Conservation (phyloP, 2,797 vertebrate species). For the Eupleurogrammus muticus region DNA sequence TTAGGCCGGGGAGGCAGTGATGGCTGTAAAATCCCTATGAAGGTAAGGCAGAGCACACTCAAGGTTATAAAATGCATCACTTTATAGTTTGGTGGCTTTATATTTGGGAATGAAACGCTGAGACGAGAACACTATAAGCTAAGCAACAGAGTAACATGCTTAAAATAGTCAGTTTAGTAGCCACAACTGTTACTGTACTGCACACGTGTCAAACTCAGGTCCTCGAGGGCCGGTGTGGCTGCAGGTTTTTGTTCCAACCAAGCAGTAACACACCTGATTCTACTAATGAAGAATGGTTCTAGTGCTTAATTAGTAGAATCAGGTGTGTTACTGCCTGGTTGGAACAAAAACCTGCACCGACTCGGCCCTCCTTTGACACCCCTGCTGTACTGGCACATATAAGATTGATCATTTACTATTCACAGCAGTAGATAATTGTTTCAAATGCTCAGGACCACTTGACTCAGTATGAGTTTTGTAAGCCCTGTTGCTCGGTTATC, state of each 20-base stretch:
- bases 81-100: conserved; percentile 7
- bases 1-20: conserved; percentile 97
- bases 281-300: too few species aligned
- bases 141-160: neutral
- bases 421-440: neutral
- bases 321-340: too few species aligned
- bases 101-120: neutral
- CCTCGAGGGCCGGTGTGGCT: too few species aligned
- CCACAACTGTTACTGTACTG: neutral
- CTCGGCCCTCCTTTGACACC: too few species aligned
- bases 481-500: too few species aligned
- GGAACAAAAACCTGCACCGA: too few species aligned
- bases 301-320: too few species aligned
- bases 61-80: conserved; percentile 14
- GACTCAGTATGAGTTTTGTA: neutral
- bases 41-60: conserved; percentile 80
- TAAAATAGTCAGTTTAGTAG: neutral
- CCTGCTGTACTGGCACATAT: too few species aligned
- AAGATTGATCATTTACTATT: neutral
- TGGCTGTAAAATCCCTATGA: conserved; percentile 98
- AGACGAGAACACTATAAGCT: neutral
- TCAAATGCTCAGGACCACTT: neutral
- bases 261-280: too few species aligned
- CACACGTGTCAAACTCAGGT: too few species aligned
- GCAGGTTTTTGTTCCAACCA: too few species aligned